These are phyloP conservation scores for Dendrolimus punctatus DNA, from an alignment of 1,140 invertebrate genomes.

Conservation along the genomic window DNA sequence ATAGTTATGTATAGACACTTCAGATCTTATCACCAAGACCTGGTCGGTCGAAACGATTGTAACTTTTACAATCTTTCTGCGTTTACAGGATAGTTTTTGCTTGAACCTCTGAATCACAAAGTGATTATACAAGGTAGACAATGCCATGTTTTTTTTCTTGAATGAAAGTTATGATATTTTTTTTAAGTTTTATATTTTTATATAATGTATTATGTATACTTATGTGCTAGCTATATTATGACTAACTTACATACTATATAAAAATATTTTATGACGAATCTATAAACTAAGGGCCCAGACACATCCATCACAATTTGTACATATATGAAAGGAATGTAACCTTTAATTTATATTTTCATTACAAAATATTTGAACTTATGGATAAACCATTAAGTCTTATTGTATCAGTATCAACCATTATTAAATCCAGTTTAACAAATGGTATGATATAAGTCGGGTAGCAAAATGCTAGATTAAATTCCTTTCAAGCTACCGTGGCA, in stretches of 20 bases:
- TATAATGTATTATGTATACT: neutral
- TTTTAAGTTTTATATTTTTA: slow-evolving; percentile 16
- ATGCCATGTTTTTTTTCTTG: slow-evolving; percentile 55
- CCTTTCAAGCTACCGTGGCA: slow-evolving; percentile 55
- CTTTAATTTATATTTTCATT: slow-evolving; percentile 67
- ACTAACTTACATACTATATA: slow-evolving; percentile 47
- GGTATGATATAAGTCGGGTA: slow-evolving; percentile 57
- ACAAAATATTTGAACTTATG: slow-evolving; percentile 54
- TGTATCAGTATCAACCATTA: slow-evolving; percentile 58
- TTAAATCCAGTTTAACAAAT: slow-evolving; percentile 69
- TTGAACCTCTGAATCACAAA: slow-evolving; percentile 39
- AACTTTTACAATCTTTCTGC: slow-evolving; percentile 55
- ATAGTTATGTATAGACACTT: slow-evolving; percentile 53
- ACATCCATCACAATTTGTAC: slow-evolving; percentile 67
- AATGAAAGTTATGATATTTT: slow-evolving; percentile 15
- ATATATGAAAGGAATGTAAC: slow-evolving; percentile 69
- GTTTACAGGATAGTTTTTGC: slow-evolving; percentile 66
- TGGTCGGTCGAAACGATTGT: slow-evolving; percentile 69
- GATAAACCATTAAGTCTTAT: slow-evolving; percentile 52
- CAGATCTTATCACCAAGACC: slow-evolving; percentile 59
- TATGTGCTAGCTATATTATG: slow-evolving; percentile 40
- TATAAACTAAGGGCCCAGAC: slow-evolving; percentile 70
- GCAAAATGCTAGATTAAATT: slow-evolving; percentile 52
- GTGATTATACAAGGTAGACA: slow-evolving; percentile 50
- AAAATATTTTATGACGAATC: slow-evolving; percentile 66